Evolutionary conservation across 2,113 vertebrate genomes (phyloP), one percentile per base, ranked within the genome.

Genomic region (Marmota monax): DNA sequence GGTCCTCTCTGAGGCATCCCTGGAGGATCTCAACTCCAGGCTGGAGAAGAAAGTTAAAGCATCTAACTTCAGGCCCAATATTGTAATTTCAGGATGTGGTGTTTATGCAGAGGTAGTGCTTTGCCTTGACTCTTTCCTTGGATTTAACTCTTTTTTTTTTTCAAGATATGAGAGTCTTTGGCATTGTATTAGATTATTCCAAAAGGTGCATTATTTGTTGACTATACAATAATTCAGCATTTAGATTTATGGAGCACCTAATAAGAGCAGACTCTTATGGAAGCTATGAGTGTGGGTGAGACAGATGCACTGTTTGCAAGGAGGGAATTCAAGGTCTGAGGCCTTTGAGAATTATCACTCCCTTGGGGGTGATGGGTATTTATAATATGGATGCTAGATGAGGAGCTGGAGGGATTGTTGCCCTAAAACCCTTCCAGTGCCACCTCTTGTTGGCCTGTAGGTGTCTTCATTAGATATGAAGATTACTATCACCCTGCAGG

Each of bases 1-100:
- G 98, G 92, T 99, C 16, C 97, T 99, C 77, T 99, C 99, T 0
- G 99, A 99, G 97, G 98, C 99, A 1, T 99, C 99, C 0, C 51
- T 99, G 89, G 98, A 98, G 0, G 99, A 99, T 96, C 98, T 99
- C 58, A 99, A 99, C 98, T 97, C 92, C 95, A 99, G 95, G 69
- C 76, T 99, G 48, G 98, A 99, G 84, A 98, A 98, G 61, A 99
- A 98, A 51, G 98, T 99, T 45, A 99, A 98, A 12, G 98, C 98
- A 13, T 89, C 98, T 67, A 99, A 99, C 82, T 99, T 99, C 98
- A 98, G 99, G 51, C 99, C 99, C 14, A 99, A 98, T 94, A 98
- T 99, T 45, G 82, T 99, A 63, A 96, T 99, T 67, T 97, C 98
- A 6, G 99, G 98, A 61, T 99, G 99, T 88, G 92, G 96, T 2